phyloP scores from a whole-genome alignment of 2,113 vertebrate species.

The Dicaeum eximium region DNA sequence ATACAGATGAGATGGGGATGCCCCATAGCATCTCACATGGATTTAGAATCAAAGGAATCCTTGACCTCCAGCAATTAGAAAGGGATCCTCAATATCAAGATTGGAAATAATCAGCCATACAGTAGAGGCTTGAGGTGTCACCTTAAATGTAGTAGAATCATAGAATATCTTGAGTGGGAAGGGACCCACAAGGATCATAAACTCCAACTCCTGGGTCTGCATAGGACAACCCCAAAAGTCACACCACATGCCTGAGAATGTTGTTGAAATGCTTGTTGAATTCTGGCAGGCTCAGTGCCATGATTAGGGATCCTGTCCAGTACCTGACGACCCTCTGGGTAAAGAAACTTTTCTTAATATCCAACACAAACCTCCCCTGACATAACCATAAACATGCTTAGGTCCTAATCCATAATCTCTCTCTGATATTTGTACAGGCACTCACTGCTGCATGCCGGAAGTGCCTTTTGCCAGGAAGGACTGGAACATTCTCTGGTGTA shows the following conservation, averaged over 20 bases:
- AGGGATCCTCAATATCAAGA: neutral
- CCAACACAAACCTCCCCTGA: neutral
- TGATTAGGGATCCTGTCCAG: neutral
- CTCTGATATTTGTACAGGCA: neutral
- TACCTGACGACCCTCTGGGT: neutral
- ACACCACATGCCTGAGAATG: neutral
- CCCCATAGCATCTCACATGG: neutral
- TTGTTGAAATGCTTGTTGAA: neutral
- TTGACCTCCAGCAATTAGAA: neutral
- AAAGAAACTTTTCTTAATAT: neutral
- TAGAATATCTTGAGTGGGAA: neutral
- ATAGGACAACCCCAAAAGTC: neutral
- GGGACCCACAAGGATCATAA: neutral
- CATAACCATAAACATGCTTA: neutral
- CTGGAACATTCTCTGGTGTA: neutral
- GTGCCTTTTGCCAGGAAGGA: neutral
- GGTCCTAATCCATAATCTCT: neutral
- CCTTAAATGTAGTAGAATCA: neutral
- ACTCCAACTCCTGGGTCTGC: neutral
- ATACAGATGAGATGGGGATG: neutral
- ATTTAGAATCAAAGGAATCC: neutral
- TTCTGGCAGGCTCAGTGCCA: neutral
- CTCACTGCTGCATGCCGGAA: neutral
- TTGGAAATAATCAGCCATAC: neutral
- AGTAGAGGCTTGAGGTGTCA: neutral